phyloP scores from a whole-genome alignment of 2,113 vertebrate genomes.

The Cettia cetti region DNA sequence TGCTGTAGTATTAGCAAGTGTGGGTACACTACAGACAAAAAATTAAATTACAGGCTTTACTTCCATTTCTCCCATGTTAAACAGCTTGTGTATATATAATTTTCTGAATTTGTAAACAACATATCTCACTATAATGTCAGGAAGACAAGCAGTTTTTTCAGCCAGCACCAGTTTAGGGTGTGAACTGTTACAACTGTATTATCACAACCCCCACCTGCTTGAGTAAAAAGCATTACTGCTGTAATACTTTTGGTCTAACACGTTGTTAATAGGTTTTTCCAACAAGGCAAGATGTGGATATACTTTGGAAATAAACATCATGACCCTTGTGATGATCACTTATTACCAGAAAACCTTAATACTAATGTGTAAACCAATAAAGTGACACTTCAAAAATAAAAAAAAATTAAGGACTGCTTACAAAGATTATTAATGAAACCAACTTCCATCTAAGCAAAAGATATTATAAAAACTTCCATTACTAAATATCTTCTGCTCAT shows the following conservation, averaged over 20 bases:
- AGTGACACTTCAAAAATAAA: background rate
- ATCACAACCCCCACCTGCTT: slow-evolving; percentile 35
- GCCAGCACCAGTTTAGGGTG: slow-evolving; percentile 6
- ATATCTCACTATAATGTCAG: background rate
- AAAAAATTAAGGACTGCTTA: background rate
- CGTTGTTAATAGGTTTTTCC: background rate
- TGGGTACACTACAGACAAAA: background rate
- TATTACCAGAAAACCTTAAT: background rate
- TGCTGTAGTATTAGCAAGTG: background rate
- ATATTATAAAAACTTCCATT: background rate
- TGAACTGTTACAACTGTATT: slow-evolving; percentile 3
- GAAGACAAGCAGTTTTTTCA: background rate
- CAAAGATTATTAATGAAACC: background rate
- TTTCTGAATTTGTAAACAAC: background rate
- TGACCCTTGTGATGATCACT: background rate
- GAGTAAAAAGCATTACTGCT: background rate
- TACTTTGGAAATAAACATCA: background rate
- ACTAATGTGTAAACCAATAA: background rate
- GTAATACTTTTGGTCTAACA: background rate
- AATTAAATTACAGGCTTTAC: background rate
- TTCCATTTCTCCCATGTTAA: background rate
- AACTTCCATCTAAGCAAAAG: background rate
- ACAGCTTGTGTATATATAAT: accelerated
- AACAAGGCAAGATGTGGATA: background rate
- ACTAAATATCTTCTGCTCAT: background rate